phyloP scores from a whole-genome alignment of 2,888 invertebrate species.

The Tipula helvola region DNA sequence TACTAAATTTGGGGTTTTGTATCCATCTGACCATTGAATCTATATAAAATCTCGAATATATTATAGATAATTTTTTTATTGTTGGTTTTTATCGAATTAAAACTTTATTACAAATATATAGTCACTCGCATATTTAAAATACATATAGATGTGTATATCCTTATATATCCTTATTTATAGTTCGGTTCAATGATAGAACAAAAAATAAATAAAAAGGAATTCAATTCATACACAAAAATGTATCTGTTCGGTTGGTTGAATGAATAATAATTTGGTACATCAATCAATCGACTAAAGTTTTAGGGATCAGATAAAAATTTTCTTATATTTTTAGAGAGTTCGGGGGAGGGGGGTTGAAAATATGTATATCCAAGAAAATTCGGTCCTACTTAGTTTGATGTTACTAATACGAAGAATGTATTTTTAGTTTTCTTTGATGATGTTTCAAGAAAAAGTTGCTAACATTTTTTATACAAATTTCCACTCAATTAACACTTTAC shows the following conservation, averaged over 20 bases:
- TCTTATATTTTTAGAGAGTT: neutral
- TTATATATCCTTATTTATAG: neutral
- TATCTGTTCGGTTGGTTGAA: neutral
- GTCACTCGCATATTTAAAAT: neutral
- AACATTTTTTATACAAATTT: neutral
- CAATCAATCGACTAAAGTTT: neutral
- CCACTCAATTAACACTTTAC: neutral
- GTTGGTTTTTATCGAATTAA: neutral
- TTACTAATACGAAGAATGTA: neutral
- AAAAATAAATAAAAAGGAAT: neutral
- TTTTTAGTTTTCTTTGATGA: neutral
- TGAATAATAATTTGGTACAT: constrained; percentile 4
- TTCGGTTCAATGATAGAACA: neutral
- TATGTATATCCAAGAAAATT: neutral
- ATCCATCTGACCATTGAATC: neutral
- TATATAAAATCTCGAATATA: neutral
- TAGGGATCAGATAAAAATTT: neutral
- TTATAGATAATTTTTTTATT: neutral
- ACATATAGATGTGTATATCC: neutral
- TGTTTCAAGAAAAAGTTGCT: neutral
- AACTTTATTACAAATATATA: neutral
- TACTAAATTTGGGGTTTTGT: neutral
- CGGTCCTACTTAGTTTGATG: neutral
- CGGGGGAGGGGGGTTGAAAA: neutral
- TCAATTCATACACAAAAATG: neutral